Evolutionary conservation across 2,113 vertebrate species (phyloP).

Genomic region (Myrmecobius fasciatus): DNA sequence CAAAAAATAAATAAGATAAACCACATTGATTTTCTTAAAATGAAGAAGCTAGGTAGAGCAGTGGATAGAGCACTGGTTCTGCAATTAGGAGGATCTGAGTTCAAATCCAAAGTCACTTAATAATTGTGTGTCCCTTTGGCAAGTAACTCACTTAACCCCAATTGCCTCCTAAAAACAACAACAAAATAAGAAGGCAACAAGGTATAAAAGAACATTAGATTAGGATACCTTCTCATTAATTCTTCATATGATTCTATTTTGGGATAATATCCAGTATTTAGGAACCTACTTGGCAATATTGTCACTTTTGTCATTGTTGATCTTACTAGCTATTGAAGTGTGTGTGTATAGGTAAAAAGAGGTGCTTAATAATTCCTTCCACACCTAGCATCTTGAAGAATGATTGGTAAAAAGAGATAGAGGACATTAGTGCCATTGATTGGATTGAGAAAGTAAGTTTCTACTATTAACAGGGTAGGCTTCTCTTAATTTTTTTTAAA

Average conservation of each 20-base stretch:
- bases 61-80: not conserved
- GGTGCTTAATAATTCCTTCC: not conserved
- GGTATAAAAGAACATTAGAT: not conserved
- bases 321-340: not conserved
- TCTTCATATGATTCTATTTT: not conserved
- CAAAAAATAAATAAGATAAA: no score
- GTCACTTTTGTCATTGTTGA: not conserved
- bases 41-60: not conserved
- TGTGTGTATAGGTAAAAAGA: not conserved
- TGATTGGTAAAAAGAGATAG: not conserved
- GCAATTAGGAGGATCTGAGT: not conserved
- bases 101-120: not conserved
- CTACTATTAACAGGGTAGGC: not conserved
- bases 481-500: not conserved
- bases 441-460: not conserved
- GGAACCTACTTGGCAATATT: not conserved
- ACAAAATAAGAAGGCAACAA: not conserved
- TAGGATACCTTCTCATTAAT: not conserved
- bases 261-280: not conserved
- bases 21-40: slow-evolving; percentile 27
- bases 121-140: no score
- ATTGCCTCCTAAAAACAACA: no score
- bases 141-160: no score
- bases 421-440: not conserved
- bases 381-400: not conserved